Percentiles rank a stretch among this genome's conserved stretches.
phyloP scores from a whole-genome alignment of 2,113 vertebrate species.

The Hippocampus guttulatus region DNA sequence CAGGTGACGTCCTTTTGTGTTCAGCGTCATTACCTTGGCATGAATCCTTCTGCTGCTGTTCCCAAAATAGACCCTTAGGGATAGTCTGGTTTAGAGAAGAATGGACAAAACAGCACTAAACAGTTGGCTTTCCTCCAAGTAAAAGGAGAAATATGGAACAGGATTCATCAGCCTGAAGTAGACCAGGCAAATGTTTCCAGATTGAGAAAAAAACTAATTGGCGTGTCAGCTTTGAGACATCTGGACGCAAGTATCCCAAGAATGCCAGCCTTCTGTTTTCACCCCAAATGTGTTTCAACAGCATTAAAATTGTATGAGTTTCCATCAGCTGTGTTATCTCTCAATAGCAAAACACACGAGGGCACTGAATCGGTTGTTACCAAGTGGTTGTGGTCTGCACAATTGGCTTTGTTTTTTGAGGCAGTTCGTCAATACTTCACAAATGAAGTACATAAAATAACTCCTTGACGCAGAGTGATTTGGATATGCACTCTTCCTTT shows the following conservation, averaged over 20 bases:
- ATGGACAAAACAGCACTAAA: constrained; percentile 20
- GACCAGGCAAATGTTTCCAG: constrained; percentile 57
- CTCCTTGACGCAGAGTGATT: not conserved
- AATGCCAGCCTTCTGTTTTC: constrained; percentile 41
- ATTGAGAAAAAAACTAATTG: constrained; percentile 42
- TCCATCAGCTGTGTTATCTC: constrained; percentile 26
- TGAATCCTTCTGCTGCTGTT: constrained; percentile 18
- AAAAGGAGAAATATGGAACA: constrained; percentile 41
- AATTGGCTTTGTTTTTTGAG: not conserved
- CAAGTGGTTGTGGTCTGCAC: constrained; percentile 17
- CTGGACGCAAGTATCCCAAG: constrained; percentile 51
- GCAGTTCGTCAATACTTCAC: not conserved
- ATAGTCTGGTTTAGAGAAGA: constrained; percentile 14
- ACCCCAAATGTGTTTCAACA: constrained; percentile 38
- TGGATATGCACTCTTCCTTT: not conserved
- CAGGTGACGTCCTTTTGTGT: constrained; percentile 42
- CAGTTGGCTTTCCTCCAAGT: constrained; percentile 12
- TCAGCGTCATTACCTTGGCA: constrained; percentile 9
- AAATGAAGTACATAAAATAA: not conserved
- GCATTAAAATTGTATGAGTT: constrained; percentile 36
- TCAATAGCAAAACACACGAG: constrained; percentile 32
- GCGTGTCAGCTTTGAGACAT: constrained; percentile 50
- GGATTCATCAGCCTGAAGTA: constrained; percentile 44
- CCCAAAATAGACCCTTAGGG: constrained; percentile 14
- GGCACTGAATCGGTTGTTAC: constrained; percentile 19